Percentiles rank a stretch among this genome's conserved stretches.
Evolutionary conservation across 2,113 vertebrate genomes (phyloP).

Genomic region (Nerophis lumbriciformis): DNA sequence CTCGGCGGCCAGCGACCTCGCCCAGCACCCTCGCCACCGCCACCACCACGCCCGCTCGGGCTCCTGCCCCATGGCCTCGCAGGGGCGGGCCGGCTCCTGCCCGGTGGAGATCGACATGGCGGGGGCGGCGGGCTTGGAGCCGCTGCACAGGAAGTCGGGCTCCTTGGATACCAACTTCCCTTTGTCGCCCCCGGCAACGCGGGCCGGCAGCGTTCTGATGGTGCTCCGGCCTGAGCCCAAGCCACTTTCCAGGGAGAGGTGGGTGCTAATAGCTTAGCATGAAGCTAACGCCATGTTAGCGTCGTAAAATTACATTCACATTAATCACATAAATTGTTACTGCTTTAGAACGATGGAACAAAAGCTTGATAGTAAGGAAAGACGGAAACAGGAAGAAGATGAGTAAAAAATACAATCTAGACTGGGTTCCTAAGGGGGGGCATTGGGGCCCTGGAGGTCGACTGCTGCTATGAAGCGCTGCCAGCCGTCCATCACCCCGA

Average conservation of each 20-base stretch:
- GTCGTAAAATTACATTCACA: no score
- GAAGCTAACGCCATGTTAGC: no score
- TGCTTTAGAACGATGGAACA: no score
- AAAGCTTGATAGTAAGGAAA: no score
- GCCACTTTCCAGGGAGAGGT: slow-evolving; percentile 92
- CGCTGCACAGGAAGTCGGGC: slow-evolving; percentile 93
- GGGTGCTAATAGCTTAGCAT: slow-evolving; percentile 13
- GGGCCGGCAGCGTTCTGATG: slow-evolving; percentile 77
- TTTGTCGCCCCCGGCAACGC: slow-evolving; percentile 81
- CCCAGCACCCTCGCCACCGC: slow-evolving; percentile 52
- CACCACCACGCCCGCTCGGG: slow-evolving; percentile 82
- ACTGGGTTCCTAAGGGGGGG: no score
- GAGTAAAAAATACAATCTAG: no score
- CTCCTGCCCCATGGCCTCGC: slow-evolving; percentile 85
- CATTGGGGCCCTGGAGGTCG: no score
- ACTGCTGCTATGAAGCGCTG: no score
- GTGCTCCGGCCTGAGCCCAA: slow-evolving; percentile 87
- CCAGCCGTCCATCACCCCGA: no score
- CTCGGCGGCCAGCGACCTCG: slow-evolving; percentile 73
- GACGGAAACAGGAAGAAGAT: no score
- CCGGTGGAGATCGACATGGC: slow-evolving; percentile 94
- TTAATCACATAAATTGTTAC: no score
- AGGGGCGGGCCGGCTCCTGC: slow-evolving; percentile 84
- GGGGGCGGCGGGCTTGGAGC: slow-evolving; percentile 89
- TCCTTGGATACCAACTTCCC: slow-evolving; percentile 95